Conservation (phyloP, 2,797 vertebrate genomes). For the Chaetophractus vellerosus region DNA sequence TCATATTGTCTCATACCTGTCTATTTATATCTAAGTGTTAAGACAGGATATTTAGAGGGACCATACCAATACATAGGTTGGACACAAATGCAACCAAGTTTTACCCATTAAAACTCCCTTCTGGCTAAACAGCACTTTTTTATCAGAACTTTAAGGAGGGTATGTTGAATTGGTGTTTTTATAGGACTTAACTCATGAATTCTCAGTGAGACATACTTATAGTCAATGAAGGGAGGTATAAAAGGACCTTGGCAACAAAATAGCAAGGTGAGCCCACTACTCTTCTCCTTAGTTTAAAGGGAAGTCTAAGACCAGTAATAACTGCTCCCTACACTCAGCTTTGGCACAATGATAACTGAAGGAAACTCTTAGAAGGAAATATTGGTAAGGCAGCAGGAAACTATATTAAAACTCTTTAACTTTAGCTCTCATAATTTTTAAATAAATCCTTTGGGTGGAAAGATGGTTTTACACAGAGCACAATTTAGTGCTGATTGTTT, state of each 20-base stretch:
- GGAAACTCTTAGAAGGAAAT: neutral
- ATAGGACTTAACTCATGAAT: too few relatives aligned
- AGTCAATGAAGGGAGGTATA: too few relatives aligned
- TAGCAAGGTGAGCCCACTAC: neutral
- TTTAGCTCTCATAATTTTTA: neutral
- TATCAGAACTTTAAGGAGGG: neutral
- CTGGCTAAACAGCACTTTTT: neutral
- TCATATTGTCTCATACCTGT: neutral
- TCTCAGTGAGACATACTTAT: too few relatives aligned
- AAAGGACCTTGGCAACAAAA: neutral
- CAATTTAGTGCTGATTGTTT: neutral
- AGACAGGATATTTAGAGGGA: neutral
- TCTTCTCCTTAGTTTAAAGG: neutral
- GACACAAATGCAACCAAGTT: neutral
- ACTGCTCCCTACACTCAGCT: fast-evolving
- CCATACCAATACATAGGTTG: neutral
- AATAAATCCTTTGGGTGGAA: neutral
- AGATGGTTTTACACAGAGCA: neutral
- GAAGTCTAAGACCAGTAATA: neutral
- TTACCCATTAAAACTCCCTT: neutral
- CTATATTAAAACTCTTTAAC: neutral
- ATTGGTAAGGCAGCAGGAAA: neutral
- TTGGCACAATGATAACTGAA: neutral
- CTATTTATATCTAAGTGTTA: too few relatives aligned
- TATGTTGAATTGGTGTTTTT: neutral